Conservation (phyloP, 2,797 vertebrate genomes). For the Pipistrellus kuhlii region DNA sequence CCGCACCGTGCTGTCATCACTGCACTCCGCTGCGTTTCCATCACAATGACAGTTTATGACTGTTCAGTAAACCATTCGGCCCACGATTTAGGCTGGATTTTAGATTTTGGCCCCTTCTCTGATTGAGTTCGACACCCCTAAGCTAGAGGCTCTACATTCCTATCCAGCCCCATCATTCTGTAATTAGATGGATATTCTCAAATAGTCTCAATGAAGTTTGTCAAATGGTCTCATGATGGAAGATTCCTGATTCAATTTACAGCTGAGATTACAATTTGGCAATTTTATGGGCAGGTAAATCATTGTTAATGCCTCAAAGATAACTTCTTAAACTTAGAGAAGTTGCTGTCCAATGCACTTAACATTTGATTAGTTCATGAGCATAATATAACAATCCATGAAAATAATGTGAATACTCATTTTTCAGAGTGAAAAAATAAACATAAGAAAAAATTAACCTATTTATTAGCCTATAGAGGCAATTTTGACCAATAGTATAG, state of each 20-base stretch:
- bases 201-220: background rate
- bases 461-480: background rate
- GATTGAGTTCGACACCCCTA: no score
- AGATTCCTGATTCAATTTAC: background rate
- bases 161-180: background rate
- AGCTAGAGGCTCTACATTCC: background rate
- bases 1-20: no score
- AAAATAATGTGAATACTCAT: slow-evolving; percentile 27
- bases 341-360: background rate
- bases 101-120: no score
- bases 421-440: slow-evolving; percentile 42
- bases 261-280: slow-evolving; percentile 8
- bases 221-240: background rate
- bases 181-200: background rate
- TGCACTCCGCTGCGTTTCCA: no score
- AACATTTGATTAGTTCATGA: slow-evolving; percentile 30
- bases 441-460: slow-evolving; percentile 33
- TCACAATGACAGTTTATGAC: no score
- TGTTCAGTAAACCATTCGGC: no score
- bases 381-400: slow-evolving; percentile 11
- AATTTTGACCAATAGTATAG: background rate
- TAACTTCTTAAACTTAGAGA: slow-evolving; percentile 45
- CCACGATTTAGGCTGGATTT: no score
- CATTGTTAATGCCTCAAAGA: background rate
- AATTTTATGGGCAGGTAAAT: slow-evolving; percentile 7